A percentile compares a stretch with the other conserved stretches of the same genome.
Conservation (phyloP, 2,888 invertebrate species). For the Eristalis intricaria region DNA sequence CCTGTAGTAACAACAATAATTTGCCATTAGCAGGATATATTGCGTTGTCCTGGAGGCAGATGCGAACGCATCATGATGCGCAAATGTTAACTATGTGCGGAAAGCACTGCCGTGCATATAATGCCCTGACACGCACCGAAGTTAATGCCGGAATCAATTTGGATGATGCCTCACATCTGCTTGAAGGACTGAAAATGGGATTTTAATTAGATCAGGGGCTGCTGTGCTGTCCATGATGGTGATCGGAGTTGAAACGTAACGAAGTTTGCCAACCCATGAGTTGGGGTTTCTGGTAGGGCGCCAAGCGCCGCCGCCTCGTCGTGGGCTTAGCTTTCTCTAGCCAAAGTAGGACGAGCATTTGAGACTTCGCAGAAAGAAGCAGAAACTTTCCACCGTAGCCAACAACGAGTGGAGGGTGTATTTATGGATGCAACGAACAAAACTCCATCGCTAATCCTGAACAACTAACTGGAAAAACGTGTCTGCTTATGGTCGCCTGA, state of each 20-base stretch:
- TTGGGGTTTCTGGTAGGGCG: no score
- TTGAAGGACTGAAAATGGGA: constrained; percentile 13
- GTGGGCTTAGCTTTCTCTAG: no score
- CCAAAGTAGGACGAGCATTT: no score
- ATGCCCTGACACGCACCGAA: constrained; percentile 8
- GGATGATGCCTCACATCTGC: constrained; percentile 1
- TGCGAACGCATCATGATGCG: background rate
- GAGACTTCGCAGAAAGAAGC: no score
- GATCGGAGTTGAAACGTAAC: background rate
- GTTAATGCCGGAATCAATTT: constrained; percentile 11
- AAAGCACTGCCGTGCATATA: constrained; percentile 17
- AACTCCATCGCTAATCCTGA: constrained; percentile 36
- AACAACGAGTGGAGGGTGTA: constrained; percentile 10
- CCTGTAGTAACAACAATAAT: constrained; percentile 16
- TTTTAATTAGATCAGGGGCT: constrained; percentile 30
- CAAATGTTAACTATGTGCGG: constrained; percentile 33
- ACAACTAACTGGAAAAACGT: constrained; percentile 61
- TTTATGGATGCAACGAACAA: constrained; percentile 49
- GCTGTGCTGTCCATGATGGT: background rate
- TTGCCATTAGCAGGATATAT: constrained; percentile 44
- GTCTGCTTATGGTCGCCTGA: constrained; percentile 26
- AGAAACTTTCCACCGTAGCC: background rate
- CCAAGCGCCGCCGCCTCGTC: no score
- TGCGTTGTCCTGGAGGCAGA: constrained; percentile 14
- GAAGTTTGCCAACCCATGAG: background rate